These are phyloP conservation scores for Caenorhabditis auriculariae DNA, from an alignment of 2,888 invertebrate species.

Conservation along the genomic window DNA sequence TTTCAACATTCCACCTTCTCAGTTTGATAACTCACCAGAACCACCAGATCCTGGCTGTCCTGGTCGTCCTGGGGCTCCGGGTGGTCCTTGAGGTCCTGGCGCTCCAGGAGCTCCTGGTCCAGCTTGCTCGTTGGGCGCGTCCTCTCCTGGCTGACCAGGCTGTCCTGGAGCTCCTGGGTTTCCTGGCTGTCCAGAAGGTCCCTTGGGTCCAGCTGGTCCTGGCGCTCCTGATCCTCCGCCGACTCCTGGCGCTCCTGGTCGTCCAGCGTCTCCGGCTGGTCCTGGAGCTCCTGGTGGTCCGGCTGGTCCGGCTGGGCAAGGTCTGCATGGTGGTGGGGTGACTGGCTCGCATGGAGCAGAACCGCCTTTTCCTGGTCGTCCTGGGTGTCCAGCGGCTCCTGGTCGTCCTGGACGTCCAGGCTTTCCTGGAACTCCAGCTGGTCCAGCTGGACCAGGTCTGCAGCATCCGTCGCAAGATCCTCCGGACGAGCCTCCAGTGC, in stretches of 20 bases:
- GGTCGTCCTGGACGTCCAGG: constrained; percentile 42
- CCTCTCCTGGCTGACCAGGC: constrained; percentile 33
- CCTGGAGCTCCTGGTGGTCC: constrained; percentile 47
- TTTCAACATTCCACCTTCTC: constrained; percentile 40
- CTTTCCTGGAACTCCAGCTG: constrained; percentile 45
- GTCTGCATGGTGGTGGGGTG: constrained; percentile 40
- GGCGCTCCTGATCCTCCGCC: constrained; percentile 30
- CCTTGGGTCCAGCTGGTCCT: constrained; percentile 40
- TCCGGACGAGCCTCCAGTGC: constrained; percentile 16
- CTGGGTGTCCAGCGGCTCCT: constrained; percentile 45
- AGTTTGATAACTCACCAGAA: constrained; percentile 33
- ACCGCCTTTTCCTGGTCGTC: constrained; percentile 40
- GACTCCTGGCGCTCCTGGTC: constrained; percentile 43
- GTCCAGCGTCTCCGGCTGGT: constrained; percentile 37
- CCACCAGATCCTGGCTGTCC: constrained; percentile 35
- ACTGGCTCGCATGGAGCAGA: constrained; percentile 34
- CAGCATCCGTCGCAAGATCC: constrained; percentile 45
- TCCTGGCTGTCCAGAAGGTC: constrained; percentile 47
- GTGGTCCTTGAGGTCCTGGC: constrained; percentile 32
- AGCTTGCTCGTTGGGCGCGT: constrained; percentile 9
- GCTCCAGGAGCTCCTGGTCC: constrained; percentile 40
- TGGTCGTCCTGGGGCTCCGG: constrained; percentile 37
- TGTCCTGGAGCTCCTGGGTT: constrained; percentile 35
- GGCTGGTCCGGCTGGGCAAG: constrained; percentile 43
- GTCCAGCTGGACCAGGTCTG: constrained; percentile 50